Base-by-base conservation (phyloP, 2,113 vertebrate genomes). In the Heterotilapia buettikoferi region DNA sequence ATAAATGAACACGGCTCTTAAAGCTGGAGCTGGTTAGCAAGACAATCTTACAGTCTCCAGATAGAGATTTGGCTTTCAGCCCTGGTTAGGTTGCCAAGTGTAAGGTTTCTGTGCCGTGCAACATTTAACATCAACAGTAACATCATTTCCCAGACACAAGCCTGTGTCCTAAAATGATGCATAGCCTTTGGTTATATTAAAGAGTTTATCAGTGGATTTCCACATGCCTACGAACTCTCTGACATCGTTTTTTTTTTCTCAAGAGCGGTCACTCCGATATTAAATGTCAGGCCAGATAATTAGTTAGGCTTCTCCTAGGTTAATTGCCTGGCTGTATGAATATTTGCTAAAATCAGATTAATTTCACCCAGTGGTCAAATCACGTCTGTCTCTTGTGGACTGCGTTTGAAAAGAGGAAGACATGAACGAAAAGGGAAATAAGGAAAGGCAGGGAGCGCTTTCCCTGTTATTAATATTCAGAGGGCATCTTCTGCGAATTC, bases 11-110 rank as follows among this genome's bases (percentile, higher is more conserved):
- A 92, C 12, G 81, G 84, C 89, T 88, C 84, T 87, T 79, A 53
- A 92, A 93, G 92, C 92, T 95, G 94, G 94, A 92, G 85, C 86
- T 92, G 90, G 89, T 94, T 95, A 91, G 90, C 87, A 83, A 88
- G 88, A 86, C 86, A 86, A 91, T 92, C 92, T 94, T 88, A 85
- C 84, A 87, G 94, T 54, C 89, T 90, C 88, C 80, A 91, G 92
- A 92, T 92, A 93, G 88, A 93, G 90, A 90, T 68, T 88, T 93
- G 91, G 92, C 94, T 78, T n/a, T 21, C 47, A 19, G 45, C 59
- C 61, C n/a, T 13, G n/a, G 82, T 33, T 29, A 26, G 53, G 50
- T 89, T 95, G 92, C 94, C 93, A 95, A 91, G 88, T 90, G 40
- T 84, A 89, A 87, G 36, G 85, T 94, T 93, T 93, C 88, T 88